phyloP scores from a whole-genome alignment of 2,797 vertebrate species.

The Artibeus lituratus region DNA sequence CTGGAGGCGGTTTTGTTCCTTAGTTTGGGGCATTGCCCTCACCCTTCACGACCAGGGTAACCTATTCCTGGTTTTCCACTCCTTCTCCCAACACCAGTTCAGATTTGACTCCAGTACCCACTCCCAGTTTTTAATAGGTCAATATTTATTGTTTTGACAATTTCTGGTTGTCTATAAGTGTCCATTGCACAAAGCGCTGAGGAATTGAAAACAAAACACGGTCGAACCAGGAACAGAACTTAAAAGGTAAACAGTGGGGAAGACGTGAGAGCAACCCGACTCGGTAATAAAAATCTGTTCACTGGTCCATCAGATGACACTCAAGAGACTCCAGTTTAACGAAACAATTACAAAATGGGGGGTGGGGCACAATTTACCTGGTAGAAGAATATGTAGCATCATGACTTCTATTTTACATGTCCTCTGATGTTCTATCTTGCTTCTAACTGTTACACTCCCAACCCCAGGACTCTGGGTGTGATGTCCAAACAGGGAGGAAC shows the following conservation, averaged over 20 bases:
- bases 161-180: not conserved
- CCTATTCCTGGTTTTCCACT: not conserved
- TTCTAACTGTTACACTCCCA: not conserved
- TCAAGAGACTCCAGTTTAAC: not conserved
- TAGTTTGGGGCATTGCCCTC: not conserved
- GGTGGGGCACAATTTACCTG: not conserved
- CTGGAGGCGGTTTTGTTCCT: not conserved
- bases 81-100: not conserved
- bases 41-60: not conserved
- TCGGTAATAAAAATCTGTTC: not conserved
- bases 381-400: not conserved
- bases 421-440: not conserved
- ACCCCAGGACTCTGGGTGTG: not conserved
- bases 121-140: not conserved
- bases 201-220: not conserved
- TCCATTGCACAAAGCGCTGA: not conserved
- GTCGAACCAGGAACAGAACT: not conserved
- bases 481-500: not conserved
- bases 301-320: slow-evolving; percentile 43
- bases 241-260: not conserved
- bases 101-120: not conserved
- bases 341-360: not conserved
- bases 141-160: not conserved
- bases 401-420: not conserved
- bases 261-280: not conserved